These are phyloP conservation scores for Lytechinus pictus DNA, from an alignment of 35 echinoderm and acorn worm genomes.

Conservation along the genomic window DNA sequence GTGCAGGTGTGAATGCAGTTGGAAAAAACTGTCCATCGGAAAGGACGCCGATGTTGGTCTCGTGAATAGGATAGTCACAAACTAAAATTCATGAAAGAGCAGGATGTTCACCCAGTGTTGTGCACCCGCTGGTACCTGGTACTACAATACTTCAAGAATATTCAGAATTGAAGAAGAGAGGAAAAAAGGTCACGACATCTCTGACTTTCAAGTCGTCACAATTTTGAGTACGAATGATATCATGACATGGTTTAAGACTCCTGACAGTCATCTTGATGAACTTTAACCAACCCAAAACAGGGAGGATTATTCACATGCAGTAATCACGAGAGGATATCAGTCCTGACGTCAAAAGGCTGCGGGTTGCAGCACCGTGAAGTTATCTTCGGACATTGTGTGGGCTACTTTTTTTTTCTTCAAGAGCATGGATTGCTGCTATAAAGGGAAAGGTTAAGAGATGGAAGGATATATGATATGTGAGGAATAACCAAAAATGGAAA, in stretches of 20 bases:
- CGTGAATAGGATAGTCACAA: no score
- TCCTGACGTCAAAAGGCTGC: neutral
- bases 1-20: no score
- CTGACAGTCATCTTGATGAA: neutral
- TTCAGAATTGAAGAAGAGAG: no score
- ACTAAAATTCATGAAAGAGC: no score
- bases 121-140: no score
- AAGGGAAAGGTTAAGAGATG: slow-evolving; percentile 11
- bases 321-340: neutral
- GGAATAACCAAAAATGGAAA: neutral
- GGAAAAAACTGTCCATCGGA: no score
- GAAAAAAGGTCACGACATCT: no score
- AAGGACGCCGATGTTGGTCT: no score
- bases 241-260: neutral
- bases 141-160: no score
- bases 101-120: no score
- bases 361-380: neutral
- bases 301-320: neutral
- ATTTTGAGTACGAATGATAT: no score
- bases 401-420: neutral
- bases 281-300: neutral
- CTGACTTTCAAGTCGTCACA: no score
- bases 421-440: neutral
- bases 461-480: neutral
- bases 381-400: neutral